These are phyloP conservation scores for Caenorhabditis becei DNA, from an alignment of 2,888 invertebrate genomes.

Conservation along the genomic window DNA sequence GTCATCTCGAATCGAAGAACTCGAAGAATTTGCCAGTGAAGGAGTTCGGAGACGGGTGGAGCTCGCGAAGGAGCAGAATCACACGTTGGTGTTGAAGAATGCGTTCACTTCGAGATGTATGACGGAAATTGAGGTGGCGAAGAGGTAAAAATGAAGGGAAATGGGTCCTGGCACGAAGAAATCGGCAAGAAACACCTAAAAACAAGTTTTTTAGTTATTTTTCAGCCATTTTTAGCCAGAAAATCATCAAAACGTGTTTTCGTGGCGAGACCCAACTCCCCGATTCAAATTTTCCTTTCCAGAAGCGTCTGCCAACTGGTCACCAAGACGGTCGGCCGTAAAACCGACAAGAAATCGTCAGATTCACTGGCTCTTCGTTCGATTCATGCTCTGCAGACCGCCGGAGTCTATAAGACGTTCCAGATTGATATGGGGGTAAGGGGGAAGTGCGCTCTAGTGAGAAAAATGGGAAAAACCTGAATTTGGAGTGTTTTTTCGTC, in stretches of 20 bases:
- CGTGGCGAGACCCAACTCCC: no score
- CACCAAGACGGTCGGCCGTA: no score
- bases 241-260: no score
- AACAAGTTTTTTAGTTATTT: no score
- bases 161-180: no score
- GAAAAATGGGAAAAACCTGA: no score
- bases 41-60: slow-evolving; percentile 41
- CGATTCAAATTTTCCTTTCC: slow-evolving; percentile 4
- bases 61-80: slow-evolving; percentile 18
- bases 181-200: no score
- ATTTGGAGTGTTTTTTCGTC: no score
- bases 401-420: slow-evolving; percentile 38
- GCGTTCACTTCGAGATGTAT: slow-evolving; percentile 44
- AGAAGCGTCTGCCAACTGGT: slow-evolving; percentile 47
- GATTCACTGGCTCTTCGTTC: slow-evolving; percentile 47
- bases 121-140: slow-evolving; percentile 49
- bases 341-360: background rate
- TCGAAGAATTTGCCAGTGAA: slow-evolving; percentile 43
- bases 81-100: slow-evolving; percentile 41
- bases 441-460: no score
- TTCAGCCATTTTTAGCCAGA: no score
- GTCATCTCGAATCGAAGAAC: slow-evolving; percentile 33
- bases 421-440: slow-evolving; percentile 47
- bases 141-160: slow-evolving; percentile 9
- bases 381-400: slow-evolving; percentile 48